Evolutionary conservation across 2,113 vertebrate species (phyloP).

Genomic region (Platichthys flesus): DNA sequence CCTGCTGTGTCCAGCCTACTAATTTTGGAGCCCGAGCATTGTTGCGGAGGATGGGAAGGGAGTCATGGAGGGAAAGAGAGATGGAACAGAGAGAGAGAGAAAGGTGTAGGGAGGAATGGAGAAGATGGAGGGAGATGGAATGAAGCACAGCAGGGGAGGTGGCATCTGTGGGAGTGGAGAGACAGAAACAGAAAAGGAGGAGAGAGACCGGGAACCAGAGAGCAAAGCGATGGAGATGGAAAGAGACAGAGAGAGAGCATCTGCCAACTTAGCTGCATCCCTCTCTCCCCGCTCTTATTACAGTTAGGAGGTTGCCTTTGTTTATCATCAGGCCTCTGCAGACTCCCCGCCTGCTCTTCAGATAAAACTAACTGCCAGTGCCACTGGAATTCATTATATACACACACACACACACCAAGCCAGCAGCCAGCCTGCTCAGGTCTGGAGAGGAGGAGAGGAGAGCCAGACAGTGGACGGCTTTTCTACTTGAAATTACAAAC

Average conservation of each 20-base stretch:
- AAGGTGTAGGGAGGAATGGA: slow-evolving; percentile 14
- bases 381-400: slow-evolving; percentile 72
- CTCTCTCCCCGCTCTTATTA: slow-evolving; percentile 63
- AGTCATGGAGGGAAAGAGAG: slow-evolving; percentile 1
- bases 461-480: slow-evolving; percentile 47
- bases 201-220: background rate
- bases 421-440: slow-evolving; percentile 37
- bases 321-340: slow-evolving; percentile 68
- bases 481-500: slow-evolving; percentile 78
- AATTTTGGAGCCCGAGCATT: slow-evolving; percentile 52
- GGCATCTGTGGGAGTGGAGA: slow-evolving; percentile 11
- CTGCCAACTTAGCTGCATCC: slow-evolving; percentile 38
- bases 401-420: slow-evolving; percentile 14
- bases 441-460: slow-evolving; percentile 56
- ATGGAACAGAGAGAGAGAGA: slow-evolving; percentile 8
- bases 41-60: slow-evolving; percentile 27
- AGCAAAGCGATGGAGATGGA: slow-evolving; percentile 7
- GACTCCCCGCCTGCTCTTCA: slow-evolving; percentile 58
- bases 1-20: slow-evolving; percentile 65
- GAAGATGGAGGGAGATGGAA: slow-evolving; percentile 2
- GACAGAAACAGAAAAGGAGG: slow-evolving; percentile 3
- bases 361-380: slow-evolving; percentile 69
- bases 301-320: slow-evolving; percentile 62
- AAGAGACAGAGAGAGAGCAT: slow-evolving; percentile 18
- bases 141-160: slow-evolving; percentile 22